Evolutionary conservation across 1,140 invertebrate species (phyloP).

Genomic region (Ceratina calcarata): DNA sequence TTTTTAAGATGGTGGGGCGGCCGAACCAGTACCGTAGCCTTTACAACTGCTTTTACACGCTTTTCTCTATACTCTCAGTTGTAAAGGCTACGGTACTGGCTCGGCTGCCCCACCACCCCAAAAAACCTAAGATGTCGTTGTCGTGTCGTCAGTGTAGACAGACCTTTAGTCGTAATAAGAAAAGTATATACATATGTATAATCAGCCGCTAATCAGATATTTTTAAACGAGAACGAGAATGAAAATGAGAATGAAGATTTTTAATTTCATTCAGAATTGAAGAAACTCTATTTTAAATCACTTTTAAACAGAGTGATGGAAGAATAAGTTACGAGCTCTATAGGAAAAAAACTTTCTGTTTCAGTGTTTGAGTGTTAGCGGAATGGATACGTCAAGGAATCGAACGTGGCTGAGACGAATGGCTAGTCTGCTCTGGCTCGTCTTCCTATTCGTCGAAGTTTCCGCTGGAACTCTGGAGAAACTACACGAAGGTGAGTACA

Average conservation of each 20-base stretch:
- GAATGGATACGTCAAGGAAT: conserved; percentile 74
- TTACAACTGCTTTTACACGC: too few species aligned
- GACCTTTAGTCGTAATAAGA: too few species aligned
- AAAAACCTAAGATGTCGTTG: too few species aligned
- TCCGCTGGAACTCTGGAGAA: conserved; percentile 76
- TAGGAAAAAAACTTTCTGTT: conserved; percentile 54
- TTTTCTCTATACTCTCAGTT: too few species aligned
- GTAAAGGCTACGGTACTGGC: too few species aligned
- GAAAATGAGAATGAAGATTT: neutral
- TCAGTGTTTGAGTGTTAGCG: conserved; percentile 70
- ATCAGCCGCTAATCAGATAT: too few species aligned
- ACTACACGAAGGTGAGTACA: conserved; percentile 77
- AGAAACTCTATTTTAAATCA: neutral
- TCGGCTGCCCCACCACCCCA: too few species aligned
- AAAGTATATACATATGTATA: too few species aligned
- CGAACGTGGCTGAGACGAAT: conserved; percentile 68
- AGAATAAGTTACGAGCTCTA: neutral
- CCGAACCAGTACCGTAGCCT: too few species aligned
- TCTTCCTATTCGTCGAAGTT: conserved; percentile 67
- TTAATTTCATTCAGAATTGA: neutral
- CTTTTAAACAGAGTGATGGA: neutral
- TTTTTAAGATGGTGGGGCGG: too few species aligned
- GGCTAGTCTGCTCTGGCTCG: conserved; percentile 68
- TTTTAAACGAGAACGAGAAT: too few species aligned
- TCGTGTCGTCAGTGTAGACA: too few species aligned